phyloP scores from a whole-genome alignment of 2,113 vertebrate genomes.

The Amphiprion percula region DNA sequence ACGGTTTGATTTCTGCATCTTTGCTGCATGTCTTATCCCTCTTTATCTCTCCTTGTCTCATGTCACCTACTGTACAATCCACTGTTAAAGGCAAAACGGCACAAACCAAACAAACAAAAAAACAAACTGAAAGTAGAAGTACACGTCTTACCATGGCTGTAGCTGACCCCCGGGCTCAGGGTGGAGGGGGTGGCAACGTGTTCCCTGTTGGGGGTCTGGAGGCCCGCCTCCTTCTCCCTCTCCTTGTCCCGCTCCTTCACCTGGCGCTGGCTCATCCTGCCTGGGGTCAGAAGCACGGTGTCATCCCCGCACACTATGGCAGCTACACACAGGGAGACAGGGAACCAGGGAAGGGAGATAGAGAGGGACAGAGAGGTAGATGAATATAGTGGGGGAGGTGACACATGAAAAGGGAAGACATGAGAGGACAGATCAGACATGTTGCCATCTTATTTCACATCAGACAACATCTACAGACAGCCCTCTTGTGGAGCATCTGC shows the following conservation, averaged over 20 bases:
- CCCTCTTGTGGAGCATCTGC: slow-evolving; percentile 31
- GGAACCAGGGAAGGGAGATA: not conserved
- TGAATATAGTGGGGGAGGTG: not conserved
- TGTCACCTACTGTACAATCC: no score
- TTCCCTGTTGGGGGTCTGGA: slow-evolving; percentile 91
- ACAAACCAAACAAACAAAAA: no score
- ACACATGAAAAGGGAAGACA: slow-evolving; percentile 14
- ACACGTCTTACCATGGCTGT: slow-evolving; percentile 89
- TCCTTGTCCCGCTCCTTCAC: slow-evolving; percentile 82
- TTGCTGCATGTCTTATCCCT: no score
- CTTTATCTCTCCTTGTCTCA: no score
- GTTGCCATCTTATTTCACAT: slow-evolving; percentile 18
- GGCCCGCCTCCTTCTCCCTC: slow-evolving; percentile 87
- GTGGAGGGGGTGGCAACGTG: slow-evolving; percentile 83
- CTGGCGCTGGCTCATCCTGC: slow-evolving; percentile 96
- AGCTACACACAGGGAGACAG: slow-evolving; percentile 71
- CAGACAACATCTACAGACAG: slow-evolving; percentile 18
- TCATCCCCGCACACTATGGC: slow-evolving; percentile 89
- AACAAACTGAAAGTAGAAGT: no score
- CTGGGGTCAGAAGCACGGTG: slow-evolving; percentile 87
- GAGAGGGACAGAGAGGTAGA: not conserved
- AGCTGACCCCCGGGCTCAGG: slow-evolving; percentile 89
- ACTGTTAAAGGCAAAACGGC: no score
- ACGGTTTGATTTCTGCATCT: no score
- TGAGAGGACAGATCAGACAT: slow-evolving; percentile 20